Percentiles rank a stretch among this genome's conserved stretches.
These are phyloP conservation scores for Drosophila formosana DNA, from an alignment of 2,888 invertebrate species.

Conservation along the genomic window DNA sequence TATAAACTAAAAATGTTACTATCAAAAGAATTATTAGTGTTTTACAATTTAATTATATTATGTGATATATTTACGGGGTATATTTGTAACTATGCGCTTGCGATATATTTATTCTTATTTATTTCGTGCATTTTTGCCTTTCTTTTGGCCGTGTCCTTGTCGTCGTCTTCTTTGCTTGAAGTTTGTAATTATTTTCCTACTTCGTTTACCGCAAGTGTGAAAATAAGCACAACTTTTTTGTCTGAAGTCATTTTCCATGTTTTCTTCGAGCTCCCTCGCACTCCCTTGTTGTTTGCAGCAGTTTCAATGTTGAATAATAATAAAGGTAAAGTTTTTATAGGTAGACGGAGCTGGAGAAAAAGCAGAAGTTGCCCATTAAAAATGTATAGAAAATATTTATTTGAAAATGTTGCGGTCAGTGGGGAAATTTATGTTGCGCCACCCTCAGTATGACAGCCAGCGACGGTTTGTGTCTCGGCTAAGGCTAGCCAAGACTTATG, in stretches of 20 bases:
- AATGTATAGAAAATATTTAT: constrained; percentile 51
- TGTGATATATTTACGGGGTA: constrained; percentile 21
- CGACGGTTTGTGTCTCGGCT: constrained; percentile 51
- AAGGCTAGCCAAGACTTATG: constrained; percentile 14
- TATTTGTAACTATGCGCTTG: not conserved
- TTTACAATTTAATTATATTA: too few species aligned
- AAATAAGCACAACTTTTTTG: constrained; percentile 74
- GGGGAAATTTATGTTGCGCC: not conserved
- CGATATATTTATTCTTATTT: constrained; percentile 9
- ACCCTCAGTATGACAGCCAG: constrained; percentile 40
- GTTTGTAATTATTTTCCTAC: constrained; percentile 79
- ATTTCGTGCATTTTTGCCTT: constrained; percentile 21
- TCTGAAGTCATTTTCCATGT: constrained; percentile 67
- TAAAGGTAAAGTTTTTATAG: constrained; percentile 50
- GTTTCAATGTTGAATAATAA: constrained; percentile 54
- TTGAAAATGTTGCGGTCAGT: constrained; percentile 35
- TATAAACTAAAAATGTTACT: too few species aligned
- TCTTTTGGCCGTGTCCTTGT: constrained; percentile 29
- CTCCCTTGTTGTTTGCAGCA: constrained; percentile 14
- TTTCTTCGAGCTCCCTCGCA: constrained; percentile 1
- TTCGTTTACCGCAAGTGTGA: constrained; percentile 75
- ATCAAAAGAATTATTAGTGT: too few species aligned
- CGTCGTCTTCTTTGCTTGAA: constrained; percentile 44
- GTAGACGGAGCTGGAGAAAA: not conserved
- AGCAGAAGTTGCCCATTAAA: constrained; percentile 44